Percentiles rank a stretch among this genome's conserved stretches.
phyloP scores from a whole-genome alignment of 2,113 vertebrate genomes.

The Tichodroma muraria region DNA sequence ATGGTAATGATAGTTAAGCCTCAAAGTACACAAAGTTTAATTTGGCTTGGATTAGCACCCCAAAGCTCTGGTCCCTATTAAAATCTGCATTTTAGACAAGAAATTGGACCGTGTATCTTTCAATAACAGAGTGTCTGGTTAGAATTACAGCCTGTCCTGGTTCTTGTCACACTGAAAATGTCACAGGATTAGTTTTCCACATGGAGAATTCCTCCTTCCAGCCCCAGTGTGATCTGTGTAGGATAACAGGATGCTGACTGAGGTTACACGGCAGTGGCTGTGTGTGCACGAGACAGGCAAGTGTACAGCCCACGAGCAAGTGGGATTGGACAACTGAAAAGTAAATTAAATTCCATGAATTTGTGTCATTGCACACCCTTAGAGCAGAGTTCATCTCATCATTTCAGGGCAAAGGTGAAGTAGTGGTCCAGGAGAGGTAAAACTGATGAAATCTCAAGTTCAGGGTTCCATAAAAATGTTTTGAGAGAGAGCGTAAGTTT shows the following conservation, averaged over 20 bases:
- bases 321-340: neutral
- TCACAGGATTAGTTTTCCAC: neutral
- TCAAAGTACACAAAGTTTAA: conserved; percentile 9
- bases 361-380: neutral
- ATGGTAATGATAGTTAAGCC: neutral
- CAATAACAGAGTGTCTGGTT: conserved; percentile 13
- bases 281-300: neutral
- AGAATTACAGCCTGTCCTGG: conserved; percentile 20
- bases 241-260: neutral
- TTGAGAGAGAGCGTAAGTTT: neutral
- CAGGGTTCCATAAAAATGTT: neutral
- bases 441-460: neutral
- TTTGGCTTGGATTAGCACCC: conserved; percentile 31
- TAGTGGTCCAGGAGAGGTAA: neutral
- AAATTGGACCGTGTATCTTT: neutral
- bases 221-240: neutral
- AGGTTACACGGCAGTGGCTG: neutral
- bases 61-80: conserved; percentile 37
- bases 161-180: conserved; percentile 48
- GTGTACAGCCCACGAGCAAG: neutral
- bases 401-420: neutral
- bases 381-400: neutral
- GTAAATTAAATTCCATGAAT: neutral
- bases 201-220: neutral
- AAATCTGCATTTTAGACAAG: conserved; percentile 13